Conservation (phyloP, 2,888 invertebrate species). For the Pyrgus malvae region DNA sequence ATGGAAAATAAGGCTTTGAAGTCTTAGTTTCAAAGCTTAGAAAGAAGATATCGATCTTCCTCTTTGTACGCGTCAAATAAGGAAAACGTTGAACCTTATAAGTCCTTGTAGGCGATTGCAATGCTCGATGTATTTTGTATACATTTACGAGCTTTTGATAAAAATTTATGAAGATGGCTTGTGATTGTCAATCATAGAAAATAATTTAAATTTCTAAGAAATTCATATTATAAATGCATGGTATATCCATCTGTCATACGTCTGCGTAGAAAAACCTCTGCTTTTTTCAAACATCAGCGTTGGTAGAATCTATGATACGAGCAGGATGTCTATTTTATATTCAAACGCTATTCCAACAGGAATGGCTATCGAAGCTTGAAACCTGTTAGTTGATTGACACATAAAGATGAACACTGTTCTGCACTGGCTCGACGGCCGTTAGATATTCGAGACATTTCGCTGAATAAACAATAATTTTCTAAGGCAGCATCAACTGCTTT, state of each 20-base stretch:
- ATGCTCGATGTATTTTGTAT: constrained; percentile 5
- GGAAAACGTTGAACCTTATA: neutral
- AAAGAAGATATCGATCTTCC: constrained; percentile 16
- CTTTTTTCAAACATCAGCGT: too few species aligned
- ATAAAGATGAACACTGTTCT: too few species aligned
- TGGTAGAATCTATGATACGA: too few species aligned
- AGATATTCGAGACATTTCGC: neutral
- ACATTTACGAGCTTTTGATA: constrained; percentile 5
- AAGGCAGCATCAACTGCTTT: constrained; percentile 8
- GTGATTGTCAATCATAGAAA: neutral
- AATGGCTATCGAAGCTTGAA: too few species aligned
- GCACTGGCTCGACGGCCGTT: too few species aligned
- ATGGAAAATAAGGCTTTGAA: neutral
- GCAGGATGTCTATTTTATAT: too few species aligned
- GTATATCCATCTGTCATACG: too few species aligned
- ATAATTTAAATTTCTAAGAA: too few species aligned
- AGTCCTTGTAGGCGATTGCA: constrained; percentile 5
- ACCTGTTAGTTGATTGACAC: too few species aligned
- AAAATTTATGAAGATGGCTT: constrained; percentile 3
- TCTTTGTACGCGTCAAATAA: constrained; percentile 17
- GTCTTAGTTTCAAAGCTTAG: constrained; percentile 5
- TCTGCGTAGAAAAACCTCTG: too few species aligned
- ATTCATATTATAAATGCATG: too few species aligned
- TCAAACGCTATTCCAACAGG: too few species aligned
- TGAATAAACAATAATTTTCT: constrained; percentile 18